Conservation (phyloP, 2,113 vertebrate species). For the Dromas ardeola region DNA sequence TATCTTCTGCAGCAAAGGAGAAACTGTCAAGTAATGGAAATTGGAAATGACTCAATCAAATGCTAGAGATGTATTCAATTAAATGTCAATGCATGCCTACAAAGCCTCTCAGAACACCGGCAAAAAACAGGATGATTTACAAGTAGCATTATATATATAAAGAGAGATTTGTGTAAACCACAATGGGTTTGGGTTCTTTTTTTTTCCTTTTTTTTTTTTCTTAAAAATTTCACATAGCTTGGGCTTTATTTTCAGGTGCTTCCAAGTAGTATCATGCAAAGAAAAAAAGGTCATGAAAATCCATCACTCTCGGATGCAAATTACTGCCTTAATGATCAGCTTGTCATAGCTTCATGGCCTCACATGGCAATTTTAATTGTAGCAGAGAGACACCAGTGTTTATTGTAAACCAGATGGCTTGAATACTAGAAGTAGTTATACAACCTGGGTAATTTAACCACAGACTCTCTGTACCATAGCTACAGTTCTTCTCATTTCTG, state of each 20-base stretch:
- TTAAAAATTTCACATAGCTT: not conserved
- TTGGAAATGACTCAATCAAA: not conserved
- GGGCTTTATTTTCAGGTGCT: not conserved
- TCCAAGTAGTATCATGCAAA: not conserved
- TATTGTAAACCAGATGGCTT: not conserved
- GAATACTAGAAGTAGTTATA: not conserved
- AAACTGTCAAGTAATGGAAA: not conserved
- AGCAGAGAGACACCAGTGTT: not conserved
- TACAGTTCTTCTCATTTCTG: not conserved
- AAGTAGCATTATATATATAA: not conserved
- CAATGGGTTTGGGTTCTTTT: too few relatives aligned
- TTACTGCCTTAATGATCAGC: not conserved
- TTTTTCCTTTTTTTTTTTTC: not conserved
- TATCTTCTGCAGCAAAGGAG: not conserved
- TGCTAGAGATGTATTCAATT: not conserved
- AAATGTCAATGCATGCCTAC: not conserved
- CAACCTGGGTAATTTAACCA: not conserved
- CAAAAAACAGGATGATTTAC: not conserved
- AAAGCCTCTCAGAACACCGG: not conserved
- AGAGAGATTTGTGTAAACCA: not conserved
- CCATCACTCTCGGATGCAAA: not conserved
- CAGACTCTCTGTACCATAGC: not conserved
- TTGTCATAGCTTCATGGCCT: not conserved
- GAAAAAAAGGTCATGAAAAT: not conserved
- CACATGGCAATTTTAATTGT: not conserved